phyloP scores from a whole-genome alignment of 2,113 vertebrate species.

The Coptodon bakossiorum region DNA sequence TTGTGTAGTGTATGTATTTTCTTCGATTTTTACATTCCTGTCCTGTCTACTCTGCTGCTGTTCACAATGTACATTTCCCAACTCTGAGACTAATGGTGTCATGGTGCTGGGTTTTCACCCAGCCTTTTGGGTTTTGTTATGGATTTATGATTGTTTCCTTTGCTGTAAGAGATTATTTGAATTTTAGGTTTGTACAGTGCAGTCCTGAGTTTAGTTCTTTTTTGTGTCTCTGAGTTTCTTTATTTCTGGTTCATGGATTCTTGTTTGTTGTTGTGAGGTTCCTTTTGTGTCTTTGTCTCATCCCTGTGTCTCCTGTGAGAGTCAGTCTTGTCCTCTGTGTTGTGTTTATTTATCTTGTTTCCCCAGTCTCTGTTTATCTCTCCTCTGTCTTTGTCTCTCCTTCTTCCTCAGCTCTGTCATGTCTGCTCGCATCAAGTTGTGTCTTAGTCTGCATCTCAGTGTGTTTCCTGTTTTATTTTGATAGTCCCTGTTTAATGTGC shows the following conservation, averaged over 20 bases:
- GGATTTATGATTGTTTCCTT: background rate
- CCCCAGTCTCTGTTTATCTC: background rate
- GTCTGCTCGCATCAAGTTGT: background rate
- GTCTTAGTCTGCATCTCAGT: background rate
- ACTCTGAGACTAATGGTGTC: background rate
- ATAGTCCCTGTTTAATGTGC: background rate
- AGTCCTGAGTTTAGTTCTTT: accelerated
- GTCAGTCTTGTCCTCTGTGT: background rate
- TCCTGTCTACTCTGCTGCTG: background rate
- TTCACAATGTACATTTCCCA: accelerated
- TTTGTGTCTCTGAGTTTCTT: background rate
- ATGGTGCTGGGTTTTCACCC: background rate
- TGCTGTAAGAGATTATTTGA: background rate
- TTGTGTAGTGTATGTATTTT: background rate
- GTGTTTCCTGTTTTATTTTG: background rate
- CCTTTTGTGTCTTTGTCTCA: background rate
- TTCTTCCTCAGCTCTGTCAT: background rate
- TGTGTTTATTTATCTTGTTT: background rate
- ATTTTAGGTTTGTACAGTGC: background rate
- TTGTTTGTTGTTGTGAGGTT: background rate
- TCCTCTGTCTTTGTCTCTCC: background rate
- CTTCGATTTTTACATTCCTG: background rate
- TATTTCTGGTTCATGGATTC: background rate
- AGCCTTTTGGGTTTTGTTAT: background rate
- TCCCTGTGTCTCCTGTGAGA: accelerated